Evolutionary conservation across 2,888 invertebrate genomes (phyloP).

Genomic region (Argyresthia albistria): DNA sequence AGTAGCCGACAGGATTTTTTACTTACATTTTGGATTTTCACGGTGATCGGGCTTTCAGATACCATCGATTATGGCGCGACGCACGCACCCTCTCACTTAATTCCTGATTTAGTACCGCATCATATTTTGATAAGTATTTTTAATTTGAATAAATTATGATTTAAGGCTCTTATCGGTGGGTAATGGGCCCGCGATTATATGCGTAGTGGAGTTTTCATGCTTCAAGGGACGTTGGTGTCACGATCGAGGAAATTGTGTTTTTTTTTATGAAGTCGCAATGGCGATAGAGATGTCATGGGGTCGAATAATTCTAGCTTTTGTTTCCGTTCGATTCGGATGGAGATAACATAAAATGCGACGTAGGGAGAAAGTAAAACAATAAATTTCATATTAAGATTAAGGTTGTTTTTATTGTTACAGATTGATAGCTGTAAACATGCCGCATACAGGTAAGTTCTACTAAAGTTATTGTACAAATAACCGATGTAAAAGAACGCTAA

Average conservation of each 20-base stretch:
- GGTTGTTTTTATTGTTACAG: conserved; percentile 24
- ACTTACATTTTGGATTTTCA: conserved; percentile 53
- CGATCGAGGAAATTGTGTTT: not conserved
- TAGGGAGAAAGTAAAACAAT: not conserved
- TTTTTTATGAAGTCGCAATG: too few species aligned
- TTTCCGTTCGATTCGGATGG: not conserved
- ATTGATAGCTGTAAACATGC: conserved; percentile 30
- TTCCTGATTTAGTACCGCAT: conserved; percentile 69
- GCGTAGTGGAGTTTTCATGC: conserved; percentile 37
- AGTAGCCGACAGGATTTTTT: conserved; percentile 21
- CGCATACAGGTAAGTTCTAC: conserved; percentile 50
- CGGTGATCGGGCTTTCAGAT: conserved; percentile 54
- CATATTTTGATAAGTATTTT: conserved; percentile 72
- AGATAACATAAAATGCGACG: not conserved
- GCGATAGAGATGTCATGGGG: conserved; percentile 60
- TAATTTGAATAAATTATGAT: conserved; percentile 73
- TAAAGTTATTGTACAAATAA: not conserved
- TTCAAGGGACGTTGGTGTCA: conserved; percentile 20
- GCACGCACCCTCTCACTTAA: conserved; percentile 67
- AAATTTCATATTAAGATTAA: not conserved
- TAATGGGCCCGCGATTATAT: conserved; percentile 53
- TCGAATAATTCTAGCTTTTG: conserved; percentile 34
- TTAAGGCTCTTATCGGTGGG: conserved; percentile 58
- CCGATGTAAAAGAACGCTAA: too few species aligned
- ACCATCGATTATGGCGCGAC: conserved; percentile 42